These are phyloP conservation scores for Hyphantria cunea DNA, from an alignment of 1,140 invertebrate genomes.

Conservation along the genomic window DNA sequence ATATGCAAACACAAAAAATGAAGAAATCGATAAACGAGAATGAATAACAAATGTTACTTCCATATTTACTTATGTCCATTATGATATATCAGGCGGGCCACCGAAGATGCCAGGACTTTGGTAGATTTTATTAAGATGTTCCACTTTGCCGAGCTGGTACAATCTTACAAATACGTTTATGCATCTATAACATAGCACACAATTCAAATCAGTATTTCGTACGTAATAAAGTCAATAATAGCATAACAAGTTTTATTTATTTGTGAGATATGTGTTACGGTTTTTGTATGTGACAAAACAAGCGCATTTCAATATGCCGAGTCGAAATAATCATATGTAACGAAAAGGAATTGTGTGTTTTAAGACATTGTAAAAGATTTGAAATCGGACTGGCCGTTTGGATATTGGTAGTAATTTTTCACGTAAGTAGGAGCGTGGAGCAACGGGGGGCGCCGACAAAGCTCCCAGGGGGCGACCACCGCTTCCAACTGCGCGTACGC, in stretches of 20 bases:
- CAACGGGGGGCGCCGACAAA: conserved; percentile 74
- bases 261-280: no score
- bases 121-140: conserved; percentile 59
- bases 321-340: conserved; percentile 15
- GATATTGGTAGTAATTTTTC: conserved; percentile 64
- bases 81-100: no score
- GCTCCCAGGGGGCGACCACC: conserved; percentile 60
- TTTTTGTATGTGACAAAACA: conserved; percentile 31
- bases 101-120: conserved; percentile 49
- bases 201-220: conserved; percentile 5
- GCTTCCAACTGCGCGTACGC: conserved; percentile 44
- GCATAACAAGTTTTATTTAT: conserved; percentile 7
- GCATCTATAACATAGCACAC: no score
- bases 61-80: no score
- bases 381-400: conserved; percentile 12
- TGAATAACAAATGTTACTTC: no score
- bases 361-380: conserved; percentile 26
- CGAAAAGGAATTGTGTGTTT: conserved; percentile 17
- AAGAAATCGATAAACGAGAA: no score
- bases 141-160: conserved; percentile 23
- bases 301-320: conserved; percentile 16
- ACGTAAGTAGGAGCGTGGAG: conserved; percentile 56
- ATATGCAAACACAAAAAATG: no score
- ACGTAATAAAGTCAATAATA: conserved; percentile 8
- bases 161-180: no score